phyloP scores from a whole-genome alignment of 2,113 vertebrate species.

The Sapajus apella region DNA sequence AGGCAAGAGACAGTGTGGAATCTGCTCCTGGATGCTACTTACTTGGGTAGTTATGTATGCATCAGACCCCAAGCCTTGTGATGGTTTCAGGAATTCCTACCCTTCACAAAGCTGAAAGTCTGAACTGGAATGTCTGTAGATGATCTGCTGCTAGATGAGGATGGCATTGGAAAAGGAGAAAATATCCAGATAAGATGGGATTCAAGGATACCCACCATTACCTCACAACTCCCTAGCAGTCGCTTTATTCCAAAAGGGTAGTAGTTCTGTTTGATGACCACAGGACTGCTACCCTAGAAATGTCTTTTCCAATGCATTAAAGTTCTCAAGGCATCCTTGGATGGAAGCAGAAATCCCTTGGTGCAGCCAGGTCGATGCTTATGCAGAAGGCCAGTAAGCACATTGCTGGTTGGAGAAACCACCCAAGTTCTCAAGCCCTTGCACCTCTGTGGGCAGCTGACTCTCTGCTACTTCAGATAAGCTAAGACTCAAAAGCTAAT shows the following conservation, averaged over 20 bases:
- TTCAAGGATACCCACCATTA: not conserved
- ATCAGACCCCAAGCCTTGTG: not conserved
- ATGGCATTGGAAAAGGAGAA: not conserved
- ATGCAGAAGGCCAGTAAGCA: not conserved
- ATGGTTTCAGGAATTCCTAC: not conserved
- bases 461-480: constrained; percentile 67
- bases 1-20: not conserved
- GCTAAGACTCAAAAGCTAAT: constrained; percentile 74
- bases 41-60: not conserved
- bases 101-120: not conserved
- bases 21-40: not conserved
- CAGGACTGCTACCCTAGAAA: not conserved
- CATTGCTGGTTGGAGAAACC: not conserved
- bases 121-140: not conserved
- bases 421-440: not conserved
- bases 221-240: not conserved
- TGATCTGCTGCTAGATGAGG: not conserved
- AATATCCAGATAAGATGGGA: not conserved
- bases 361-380: not conserved
- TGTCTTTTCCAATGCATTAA: not conserved
- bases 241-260: constrained; percentile 50
- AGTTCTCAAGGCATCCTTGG: not conserved
- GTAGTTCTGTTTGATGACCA: not conserved
- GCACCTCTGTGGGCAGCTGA: not conserved
- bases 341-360: not conserved